phyloP scores from a whole-genome alignment of 2,888 invertebrate genomes.

The Torymus auratus region DNA sequence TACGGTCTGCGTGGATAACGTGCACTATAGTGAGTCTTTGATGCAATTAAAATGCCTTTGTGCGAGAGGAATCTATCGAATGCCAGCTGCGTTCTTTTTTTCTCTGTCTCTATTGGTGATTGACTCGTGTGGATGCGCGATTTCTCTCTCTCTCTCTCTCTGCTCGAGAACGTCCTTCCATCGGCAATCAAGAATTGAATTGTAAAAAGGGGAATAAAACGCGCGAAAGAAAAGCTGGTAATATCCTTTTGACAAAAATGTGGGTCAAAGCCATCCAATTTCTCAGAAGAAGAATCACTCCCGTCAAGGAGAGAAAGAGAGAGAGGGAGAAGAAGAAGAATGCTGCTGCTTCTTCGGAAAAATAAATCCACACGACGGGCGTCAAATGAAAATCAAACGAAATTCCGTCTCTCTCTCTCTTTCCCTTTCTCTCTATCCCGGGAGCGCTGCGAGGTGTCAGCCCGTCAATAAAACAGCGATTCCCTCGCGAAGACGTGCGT shows the following conservation, averaged over 20 bases:
- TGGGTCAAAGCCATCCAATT: conserved; percentile 49
- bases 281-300: conserved; percentile 36
- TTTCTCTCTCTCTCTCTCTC: too few species aligned
- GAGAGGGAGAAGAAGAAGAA: too few species aligned
- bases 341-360: not conserved
- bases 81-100: too few species aligned
- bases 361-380: conserved; percentile 36
- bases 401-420: conserved; percentile 2
- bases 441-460: not conserved
- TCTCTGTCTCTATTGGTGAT: too few species aligned
- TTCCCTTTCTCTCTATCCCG: too few species aligned
- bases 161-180: not conserved
- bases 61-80: too few species aligned
- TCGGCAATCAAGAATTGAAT: conserved; percentile 18
- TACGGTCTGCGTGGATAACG: too few species aligned
- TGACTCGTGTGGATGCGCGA: too few species aligned
- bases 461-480: conserved; percentile 36
- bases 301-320: conserved; percentile 13
- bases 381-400: conserved; percentile 45
- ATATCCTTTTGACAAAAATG: conserved; percentile 13
- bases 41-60: too few species aligned
- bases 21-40: too few species aligned
- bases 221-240: not conserved
- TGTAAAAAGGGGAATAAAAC: conserved; percentile 1
- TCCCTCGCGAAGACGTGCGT: not conserved